A percentile compares a stretch with the other conserved stretches of the same genome.
phyloP scores from a whole-genome alignment of 2,797 vertebrate species.

The Otus scops region DNA sequence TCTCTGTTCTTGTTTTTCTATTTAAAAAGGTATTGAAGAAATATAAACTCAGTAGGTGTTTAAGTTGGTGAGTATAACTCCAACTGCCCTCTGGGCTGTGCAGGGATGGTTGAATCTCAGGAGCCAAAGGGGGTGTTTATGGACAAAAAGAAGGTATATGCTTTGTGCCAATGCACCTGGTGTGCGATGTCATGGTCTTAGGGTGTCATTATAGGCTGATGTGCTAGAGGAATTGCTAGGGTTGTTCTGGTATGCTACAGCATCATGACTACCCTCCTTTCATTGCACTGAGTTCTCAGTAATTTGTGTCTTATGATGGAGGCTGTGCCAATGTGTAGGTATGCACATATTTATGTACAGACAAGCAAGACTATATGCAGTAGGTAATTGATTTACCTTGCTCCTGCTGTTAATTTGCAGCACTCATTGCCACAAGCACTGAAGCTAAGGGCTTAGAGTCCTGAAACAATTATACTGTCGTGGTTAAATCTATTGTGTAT shows the following conservation, averaged over 20 bases:
- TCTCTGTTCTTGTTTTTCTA: not conserved
- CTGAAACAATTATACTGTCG: not conserved
- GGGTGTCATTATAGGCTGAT: not conserved
- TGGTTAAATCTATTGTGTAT: not conserved
- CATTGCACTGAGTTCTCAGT: not conserved
- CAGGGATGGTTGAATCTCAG: not conserved
- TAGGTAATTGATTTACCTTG: not conserved
- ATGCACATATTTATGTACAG: not conserved
- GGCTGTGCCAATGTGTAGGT: not conserved
- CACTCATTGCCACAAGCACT: not conserved
- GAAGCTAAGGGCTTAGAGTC: not conserved
- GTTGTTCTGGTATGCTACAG: not conserved
- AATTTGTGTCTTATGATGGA: not conserved
- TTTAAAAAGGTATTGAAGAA: not conserved
- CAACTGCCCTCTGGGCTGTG: not conserved
- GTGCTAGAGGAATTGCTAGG: not conserved
- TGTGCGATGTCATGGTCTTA: not conserved
- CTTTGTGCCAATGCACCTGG: not conserved
- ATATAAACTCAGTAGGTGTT: not conserved
- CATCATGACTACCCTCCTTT: not conserved
- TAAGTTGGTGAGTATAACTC: not conserved
- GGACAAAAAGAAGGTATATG: not conserved
- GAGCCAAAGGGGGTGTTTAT: not conserved
- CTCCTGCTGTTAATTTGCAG: not conserved
- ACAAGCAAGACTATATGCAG: not conserved